Base-by-base conservation (phyloP, 2,797 vertebrate species). In the Manis pentadactyla region DNA sequence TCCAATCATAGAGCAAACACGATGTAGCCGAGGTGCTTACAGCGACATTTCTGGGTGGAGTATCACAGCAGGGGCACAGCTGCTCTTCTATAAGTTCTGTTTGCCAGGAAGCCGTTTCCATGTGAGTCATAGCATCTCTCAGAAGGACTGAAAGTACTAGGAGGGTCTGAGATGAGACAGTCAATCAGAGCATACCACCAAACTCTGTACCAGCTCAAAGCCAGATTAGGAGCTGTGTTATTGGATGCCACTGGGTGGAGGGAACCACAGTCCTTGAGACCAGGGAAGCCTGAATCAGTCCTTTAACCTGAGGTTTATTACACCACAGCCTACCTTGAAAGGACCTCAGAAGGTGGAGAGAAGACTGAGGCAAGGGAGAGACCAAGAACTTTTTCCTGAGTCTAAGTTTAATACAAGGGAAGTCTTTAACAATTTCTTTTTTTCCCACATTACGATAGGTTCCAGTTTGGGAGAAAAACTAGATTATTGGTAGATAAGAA, bases 81-180 rank as follows among this genome's bases (percentile, higher is more conserved):
- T 59, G 4, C 17, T 59, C 23, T 77, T 87, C 68, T 15, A 4
- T 61, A 63, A 89, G 31, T 34, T 74, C 79, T 64, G 4, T 4
- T 34, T 7, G 4, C 1, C 0, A 82, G 49, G 21, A 2, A 25
- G 1, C 18, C 3, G 6, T 71, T 61, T 14, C 10, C 49, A 39
- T 5, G 23, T 34, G 64, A 63, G 14, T 59, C 7, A 59, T 5
- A 49, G 6, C 75, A 90, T 19, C 74, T 59, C 18, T 90, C 31
- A 79, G 29, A 87, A 31, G 27, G 9, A 7, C 9, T 46, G 17
- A 39, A 42, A 63, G 18, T 71, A 75, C 5, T 23, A 34, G n/a
- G 21, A 83, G 21, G 7, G 5, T 86, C 15, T 31, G 14, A 77
- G 34, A n/a, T 61, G 46, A 74, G 23, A 27, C 7, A 51, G 14